Conservation (phyloP, 2,797 vertebrate genomes). For the Lacerta agilis region DNA sequence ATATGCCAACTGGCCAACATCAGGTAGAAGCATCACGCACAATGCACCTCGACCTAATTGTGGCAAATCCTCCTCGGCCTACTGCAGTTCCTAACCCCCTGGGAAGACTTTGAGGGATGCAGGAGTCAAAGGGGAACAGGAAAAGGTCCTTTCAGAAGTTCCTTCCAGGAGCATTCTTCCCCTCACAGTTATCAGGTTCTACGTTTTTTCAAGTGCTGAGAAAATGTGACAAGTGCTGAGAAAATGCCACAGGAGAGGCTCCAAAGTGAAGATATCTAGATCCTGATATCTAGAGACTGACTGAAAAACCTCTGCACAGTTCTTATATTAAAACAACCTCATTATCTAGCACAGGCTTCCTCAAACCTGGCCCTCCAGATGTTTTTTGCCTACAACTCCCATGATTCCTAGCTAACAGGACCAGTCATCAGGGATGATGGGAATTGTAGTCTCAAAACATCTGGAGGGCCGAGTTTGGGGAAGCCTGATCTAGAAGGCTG, state of each 20-base stretch:
- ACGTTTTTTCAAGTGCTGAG: not conserved
- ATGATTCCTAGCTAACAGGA: no score
- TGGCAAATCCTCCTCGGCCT: not conserved
- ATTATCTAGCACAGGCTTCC: no score
- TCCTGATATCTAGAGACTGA: no score
- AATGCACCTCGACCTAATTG: not conserved
- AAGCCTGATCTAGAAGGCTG: not conserved
- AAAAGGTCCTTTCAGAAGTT: no score
- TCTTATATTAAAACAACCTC: not conserved
- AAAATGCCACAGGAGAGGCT: not conserved
- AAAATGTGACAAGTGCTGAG: not conserved
- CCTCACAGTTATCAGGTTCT: not conserved
- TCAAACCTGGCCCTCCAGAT: no score
- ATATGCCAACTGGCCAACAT: not conserved
- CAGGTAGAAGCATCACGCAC: not conserved
- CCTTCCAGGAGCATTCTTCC: not conserved
- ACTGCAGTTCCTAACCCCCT: not conserved
- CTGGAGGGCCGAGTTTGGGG: no score
- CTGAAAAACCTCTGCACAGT: not conserved
- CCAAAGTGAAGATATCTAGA: not conserved
- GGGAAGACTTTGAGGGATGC: no score
- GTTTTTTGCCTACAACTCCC: no score
- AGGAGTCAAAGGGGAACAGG: not conserved
- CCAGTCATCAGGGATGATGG: no score
- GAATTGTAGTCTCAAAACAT: no score